Evolutionary conservation across 2,888 invertebrate species (phyloP), one percentile per base, ranked within the genome.

Genomic region (Caenorhabditis plicata): DNA sequence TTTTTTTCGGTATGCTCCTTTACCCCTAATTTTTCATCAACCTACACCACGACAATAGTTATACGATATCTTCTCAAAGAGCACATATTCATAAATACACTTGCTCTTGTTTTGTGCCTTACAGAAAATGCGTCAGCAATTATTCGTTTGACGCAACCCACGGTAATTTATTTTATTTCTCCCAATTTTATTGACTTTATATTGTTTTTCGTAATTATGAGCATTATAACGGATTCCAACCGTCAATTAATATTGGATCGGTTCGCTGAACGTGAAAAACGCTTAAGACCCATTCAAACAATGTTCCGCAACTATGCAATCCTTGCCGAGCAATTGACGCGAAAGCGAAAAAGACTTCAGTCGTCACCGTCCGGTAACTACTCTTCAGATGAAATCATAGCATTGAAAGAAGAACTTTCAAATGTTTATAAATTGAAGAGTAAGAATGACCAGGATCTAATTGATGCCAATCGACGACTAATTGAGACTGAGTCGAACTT

Each of bases 371-470:
- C n/a, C n/a, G 55, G 48, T 9, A 40, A 19, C 25, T 19, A 15
- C 23, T 39, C 26, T 3, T 48, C 45, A 13, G 57, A 41, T 23
- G 42, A 54, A 40, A 26, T 69, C 1, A 64, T 58, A n/a, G 38
- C 38, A 3, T 43, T 77, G 35, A 54, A 64, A 25, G 56, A 58
- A 15, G 69, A 74, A 39, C 57, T 75, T 40, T 50, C 65, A 19
- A 57, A 60, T 11, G 49, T 78, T 9, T 72, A 71, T 57, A 63
- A 63, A 35, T 25, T 64, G 58, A 73, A 74, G 41, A 71, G 63
- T 49, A 64, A 64, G 25, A 80, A 80, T 36, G 79, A 76, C 35
- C 51, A 65, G 35, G 62, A 58, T 36, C 46, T 62, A 15, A 64
- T 68, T 13, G 53, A 64, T 38, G 55, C 68, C 1, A 61, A 55